These are phyloP conservation scores for Nematostella vectensis DNA, from an alignment of 92 coral and sea anemone genomes.

Conservation along the genomic window DNA sequence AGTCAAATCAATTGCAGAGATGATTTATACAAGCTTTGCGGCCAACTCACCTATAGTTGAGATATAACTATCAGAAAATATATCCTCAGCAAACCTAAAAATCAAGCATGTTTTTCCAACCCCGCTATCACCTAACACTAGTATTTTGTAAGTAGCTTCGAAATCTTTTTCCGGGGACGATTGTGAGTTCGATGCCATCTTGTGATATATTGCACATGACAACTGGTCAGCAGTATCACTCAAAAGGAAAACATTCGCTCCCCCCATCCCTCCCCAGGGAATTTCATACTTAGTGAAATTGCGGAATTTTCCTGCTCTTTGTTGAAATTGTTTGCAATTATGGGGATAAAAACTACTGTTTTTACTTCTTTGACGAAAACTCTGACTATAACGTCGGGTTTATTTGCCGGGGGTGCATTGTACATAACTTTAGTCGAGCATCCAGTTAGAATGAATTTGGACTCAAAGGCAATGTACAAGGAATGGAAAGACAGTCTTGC, in stretches of 20 bases:
- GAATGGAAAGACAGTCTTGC: conserved; percentile 19
- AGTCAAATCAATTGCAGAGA: too few species aligned
- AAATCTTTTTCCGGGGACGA: conserved; percentile 63
- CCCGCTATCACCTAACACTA: conserved; percentile 96
- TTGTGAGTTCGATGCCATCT: conserved; percentile 11
- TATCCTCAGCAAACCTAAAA: conserved; percentile 85
- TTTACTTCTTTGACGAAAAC: conserved; percentile 21
- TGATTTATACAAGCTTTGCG: too few species aligned
- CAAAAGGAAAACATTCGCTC: neutral
- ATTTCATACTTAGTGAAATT: neutral
- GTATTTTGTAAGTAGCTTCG: conserved; percentile 87
- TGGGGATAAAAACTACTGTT: conserved; percentile 31
- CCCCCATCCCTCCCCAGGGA: conserved; percentile 1
- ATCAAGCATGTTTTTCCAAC: conserved; percentile 96
- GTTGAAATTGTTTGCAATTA: neutral
- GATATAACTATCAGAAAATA: conserved; percentile 89
- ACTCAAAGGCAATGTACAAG: conserved; percentile 14
- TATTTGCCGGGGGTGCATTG: conserved; percentile 29
- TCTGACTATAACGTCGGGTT: conserved; percentile 15
- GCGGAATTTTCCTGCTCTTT: too few species aligned
- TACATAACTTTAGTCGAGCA: conserved; percentile 23
- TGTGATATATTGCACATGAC: neutral
- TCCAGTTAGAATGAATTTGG: conserved; percentile 20
- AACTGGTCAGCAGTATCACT: neutral
- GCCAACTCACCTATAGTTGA: conserved; percentile 95